phyloP scores from a whole-genome alignment of 2,888 invertebrate genomes.

The Orgyia antiqua region DNA sequence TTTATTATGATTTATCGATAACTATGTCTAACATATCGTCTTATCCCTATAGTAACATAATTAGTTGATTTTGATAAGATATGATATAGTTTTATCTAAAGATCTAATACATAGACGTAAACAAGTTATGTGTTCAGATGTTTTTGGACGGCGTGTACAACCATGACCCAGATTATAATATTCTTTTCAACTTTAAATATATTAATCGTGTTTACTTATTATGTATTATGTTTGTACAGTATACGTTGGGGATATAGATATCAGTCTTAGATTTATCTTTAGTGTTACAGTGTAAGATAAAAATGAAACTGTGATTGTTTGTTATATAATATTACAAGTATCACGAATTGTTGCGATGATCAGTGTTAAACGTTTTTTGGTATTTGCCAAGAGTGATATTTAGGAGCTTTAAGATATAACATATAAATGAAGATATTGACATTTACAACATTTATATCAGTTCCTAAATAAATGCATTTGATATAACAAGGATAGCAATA shows the following conservation, averaged over 20 bases:
- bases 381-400: no score
- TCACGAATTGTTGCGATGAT: no score
- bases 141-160: conserved; percentile 16
- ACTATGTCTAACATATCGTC: neutral
- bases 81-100: neutral
- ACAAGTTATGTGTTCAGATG: conserved; percentile 25
- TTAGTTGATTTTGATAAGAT: neutral
- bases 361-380: no score
- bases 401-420: no score
- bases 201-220: conserved; percentile 15
- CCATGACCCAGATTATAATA: conserved; percentile 36
- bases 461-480: no score
- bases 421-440: no score
- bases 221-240: conserved; percentile 6
- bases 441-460: no score
- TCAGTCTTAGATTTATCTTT: conserved; percentile 6
- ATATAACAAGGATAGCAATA: no score
- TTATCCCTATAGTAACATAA: conserved; percentile 1
- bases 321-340: no score
- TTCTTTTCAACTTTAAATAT: conserved; percentile 17
- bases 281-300: conserved; percentile 6
- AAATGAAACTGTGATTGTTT: no score
- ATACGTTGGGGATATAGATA: conserved; percentile 4
- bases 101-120: conserved; percentile 12
- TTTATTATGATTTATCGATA: no score